phyloP scores from a whole-genome alignment of 2,797 vertebrate species.

The Enteromius fasciolatus region DNA sequence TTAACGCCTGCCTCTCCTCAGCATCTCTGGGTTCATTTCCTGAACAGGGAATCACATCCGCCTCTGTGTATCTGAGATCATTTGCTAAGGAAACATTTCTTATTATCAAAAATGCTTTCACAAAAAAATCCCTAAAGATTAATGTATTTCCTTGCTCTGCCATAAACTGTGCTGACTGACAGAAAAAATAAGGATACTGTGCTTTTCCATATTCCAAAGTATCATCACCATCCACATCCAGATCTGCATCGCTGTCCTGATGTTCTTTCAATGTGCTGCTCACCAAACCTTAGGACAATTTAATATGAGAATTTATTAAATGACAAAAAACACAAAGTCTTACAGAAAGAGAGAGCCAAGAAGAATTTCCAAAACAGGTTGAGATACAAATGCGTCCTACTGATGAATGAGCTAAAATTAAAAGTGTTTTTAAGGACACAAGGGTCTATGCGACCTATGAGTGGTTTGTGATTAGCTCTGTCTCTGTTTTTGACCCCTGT shows the following conservation, averaged over 20 bases:
- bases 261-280: slow-evolving; percentile 89
- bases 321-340: not conserved
- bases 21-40: slow-evolving; percentile 88
- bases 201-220: slow-evolving; percentile 94
- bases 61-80: slow-evolving; percentile 89
- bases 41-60: slow-evolving; percentile 92
- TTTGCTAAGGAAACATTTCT: slow-evolving; percentile 75
- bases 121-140: not conserved
- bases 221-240: slow-evolving; percentile 98
- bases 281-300: slow-evolving; percentile 80
- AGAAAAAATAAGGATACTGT: slow-evolving; percentile 87
- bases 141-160: not conserved
- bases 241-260: slow-evolving; percentile 93
- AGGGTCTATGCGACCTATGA: not conserved
- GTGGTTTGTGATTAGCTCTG: not conserved
- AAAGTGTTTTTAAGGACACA: not conserved
- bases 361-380: not conserved
- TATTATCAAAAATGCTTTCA: slow-evolving; percentile 16
- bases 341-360: not conserved
- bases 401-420: not conserved
- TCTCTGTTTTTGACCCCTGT: slow-evolving; percentile 27
- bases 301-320: not conserved
- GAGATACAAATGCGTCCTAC: not conserved
- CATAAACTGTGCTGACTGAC: not conserved
- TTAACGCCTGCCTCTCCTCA: slow-evolving; percentile 80